A percentile compares a stretch with the other conserved stretches of the same genome.
These are phyloP conservation scores for Burhinus bistriatus DNA, from an alignment of 2,113 vertebrate species.

Conservation along the genomic window DNA sequence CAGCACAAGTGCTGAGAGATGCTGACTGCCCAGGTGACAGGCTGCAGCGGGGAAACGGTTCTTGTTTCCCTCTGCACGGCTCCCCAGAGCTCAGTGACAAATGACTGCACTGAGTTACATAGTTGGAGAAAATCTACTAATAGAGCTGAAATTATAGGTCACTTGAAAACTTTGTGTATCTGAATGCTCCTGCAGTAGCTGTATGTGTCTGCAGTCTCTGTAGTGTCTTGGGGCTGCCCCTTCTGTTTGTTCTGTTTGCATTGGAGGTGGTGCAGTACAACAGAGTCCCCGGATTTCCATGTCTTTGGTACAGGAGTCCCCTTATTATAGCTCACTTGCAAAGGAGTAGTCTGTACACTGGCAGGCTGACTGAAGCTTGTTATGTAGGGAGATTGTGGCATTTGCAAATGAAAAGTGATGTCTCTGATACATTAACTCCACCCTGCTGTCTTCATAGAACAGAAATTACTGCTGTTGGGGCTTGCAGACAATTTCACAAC, in stretches of 20 bases:
- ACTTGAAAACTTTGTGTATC: background rate
- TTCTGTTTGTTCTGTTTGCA: background rate
- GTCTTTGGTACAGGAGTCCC: background rate
- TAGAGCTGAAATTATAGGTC: background rate
- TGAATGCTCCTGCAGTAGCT: background rate
- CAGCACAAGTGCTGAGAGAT: slow-evolving; percentile 65
- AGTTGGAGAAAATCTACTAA: slow-evolving; percentile 31
- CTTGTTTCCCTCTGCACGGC: slow-evolving; percentile 14
- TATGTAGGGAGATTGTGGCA: background rate
- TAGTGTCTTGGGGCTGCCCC: background rate
- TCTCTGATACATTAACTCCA: background rate
- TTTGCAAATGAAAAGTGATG: background rate
- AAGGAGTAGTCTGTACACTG: background rate
- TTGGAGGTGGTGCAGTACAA: background rate
- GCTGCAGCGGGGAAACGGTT: background rate
- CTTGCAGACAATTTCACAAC: background rate
- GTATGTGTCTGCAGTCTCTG: background rate
- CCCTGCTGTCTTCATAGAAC: background rate
- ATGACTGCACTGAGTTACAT: slow-evolving; percentile 35
- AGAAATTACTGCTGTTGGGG: background rate
- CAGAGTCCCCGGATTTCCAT: background rate
- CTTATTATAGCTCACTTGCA: background rate
- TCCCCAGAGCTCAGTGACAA: slow-evolving; percentile 60
- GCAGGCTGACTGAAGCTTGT: background rate
- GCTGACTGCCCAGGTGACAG: slow-evolving; percentile 53